Evolutionary conservation across 2,888 invertebrate species (phyloP), one percentile per base, ranked within the genome.

Genomic region (Clusia tigrina): DNA sequence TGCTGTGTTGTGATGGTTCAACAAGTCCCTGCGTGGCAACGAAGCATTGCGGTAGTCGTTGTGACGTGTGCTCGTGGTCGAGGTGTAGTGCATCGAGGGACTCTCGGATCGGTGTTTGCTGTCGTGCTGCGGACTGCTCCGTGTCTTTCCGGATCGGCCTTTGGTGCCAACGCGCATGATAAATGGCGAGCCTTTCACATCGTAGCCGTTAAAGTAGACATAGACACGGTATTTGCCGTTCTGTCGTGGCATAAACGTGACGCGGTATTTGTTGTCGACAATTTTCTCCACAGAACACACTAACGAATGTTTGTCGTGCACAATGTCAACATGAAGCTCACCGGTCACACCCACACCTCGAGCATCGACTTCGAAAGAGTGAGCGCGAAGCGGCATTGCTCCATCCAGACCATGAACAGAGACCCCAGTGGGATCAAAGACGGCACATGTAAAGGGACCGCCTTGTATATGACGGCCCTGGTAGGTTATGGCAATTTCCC

Each of bases 381-480:
- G 95, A 0, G 94, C 92, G 65, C 94, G 90, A 20, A 94, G 87
- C 0, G 95, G 94, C 76, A 93, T 87, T 6, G 94, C 95, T 2
- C 92, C 92, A 74, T 94, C 93, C 6, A 93, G 82, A 0, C 93
- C 92, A 63, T 90, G 88, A 0, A 93, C 91, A 64, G 92, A 90
- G 10, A 97, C 93, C 22, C 94, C 94, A 48, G 94, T 91, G 0
- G 97, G 95, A 84, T 98, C 96, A 78, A 95, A 98, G 0, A 97
- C 96, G 74, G 95, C 92, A 80, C 98, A 96, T 0, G 94, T 93
- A 83, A 97, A 98, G 1, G 99, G 99, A 18, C 96, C 96, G 62
- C 98, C 98, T 82, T 91, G 90, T 73, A 99, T 97, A 81, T 98
- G 96, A 75, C 95, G 92, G 32, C 95, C 95, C 80, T 97, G 96